A percentile compares a stretch with the other conserved stretches of the same genome.
phyloP scores from a whole-genome alignment of 2,113 vertebrate species.

The Chaetorhynchus papuensis region DNA sequence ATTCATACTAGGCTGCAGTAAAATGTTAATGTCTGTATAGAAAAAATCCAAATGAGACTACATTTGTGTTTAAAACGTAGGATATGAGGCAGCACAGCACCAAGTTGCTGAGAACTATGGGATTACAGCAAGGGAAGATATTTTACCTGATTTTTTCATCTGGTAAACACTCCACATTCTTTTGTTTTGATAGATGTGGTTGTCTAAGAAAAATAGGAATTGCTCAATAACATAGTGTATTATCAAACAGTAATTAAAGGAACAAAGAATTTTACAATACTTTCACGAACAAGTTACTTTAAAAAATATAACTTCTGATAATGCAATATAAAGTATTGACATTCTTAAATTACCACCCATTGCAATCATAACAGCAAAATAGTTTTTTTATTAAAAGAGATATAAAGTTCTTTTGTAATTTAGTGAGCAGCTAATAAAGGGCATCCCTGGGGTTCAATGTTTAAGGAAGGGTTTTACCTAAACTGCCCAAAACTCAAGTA shows the following conservation, averaged over 20 bases:
- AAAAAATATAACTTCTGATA: neutral
- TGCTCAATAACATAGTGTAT: neutral
- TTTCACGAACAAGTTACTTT: neutral
- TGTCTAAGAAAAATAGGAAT: constrained; percentile 69
- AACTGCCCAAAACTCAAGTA: neutral
- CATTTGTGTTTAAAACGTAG: neutral
- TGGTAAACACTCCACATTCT: constrained; percentile 83
- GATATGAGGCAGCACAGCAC: neutral
- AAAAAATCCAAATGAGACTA: neutral
- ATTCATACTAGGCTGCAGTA: neutral
- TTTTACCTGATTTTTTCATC: constrained; percentile 70
- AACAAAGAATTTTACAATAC: neutral
- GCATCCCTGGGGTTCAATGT: neutral
- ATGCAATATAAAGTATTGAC: neutral
- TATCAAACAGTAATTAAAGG: neutral
- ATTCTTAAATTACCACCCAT: neutral
- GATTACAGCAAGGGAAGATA: neutral
- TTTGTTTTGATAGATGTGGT: constrained; percentile 75
- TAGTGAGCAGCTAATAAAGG: neutral
- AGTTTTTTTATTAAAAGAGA: neutral
- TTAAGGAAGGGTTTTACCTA: neutral
- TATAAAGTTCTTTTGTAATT: neutral
- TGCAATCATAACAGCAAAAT: neutral
- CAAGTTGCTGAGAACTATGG: neutral
- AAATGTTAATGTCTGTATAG: neutral